Conservation (phyloP, 2,888 invertebrate genomes). For the Mantis religiosa region DNA sequence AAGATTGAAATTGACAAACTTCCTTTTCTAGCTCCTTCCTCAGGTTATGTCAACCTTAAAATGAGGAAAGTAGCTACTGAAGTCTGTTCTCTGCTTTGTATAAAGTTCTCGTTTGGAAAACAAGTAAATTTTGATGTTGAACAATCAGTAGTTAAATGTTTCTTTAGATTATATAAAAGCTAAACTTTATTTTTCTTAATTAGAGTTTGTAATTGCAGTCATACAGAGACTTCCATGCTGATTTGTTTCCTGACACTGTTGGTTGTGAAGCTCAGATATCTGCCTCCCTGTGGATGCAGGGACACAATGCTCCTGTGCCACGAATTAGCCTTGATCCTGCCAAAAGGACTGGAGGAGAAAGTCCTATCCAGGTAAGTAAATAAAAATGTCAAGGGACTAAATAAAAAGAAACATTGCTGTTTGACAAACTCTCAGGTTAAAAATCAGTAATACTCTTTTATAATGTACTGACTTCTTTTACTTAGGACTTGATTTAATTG, state of each 20-base stretch:
- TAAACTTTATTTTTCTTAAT: conserved; percentile 1
- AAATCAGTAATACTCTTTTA: too few species aligned
- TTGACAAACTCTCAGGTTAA: not conserved
- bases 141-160: too few species aligned
- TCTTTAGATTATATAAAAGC: too few species aligned
- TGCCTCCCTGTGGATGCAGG: conserved; percentile 77
- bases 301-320: conserved; percentile 68
- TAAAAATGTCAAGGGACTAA: not conserved
- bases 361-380: conserved; percentile 5
- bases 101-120: too few species aligned
- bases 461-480: too few species aligned
- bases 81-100: too few species aligned
- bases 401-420: not conserved
- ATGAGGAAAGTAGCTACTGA: too few species aligned
- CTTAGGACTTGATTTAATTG: too few species aligned
- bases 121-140: too few species aligned
- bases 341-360: conserved; percentile 42
- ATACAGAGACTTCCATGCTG: conserved; percentile 90
- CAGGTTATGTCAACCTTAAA: too few species aligned
- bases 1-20: too few species aligned
- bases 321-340: conserved; percentile 81
- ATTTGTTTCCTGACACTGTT: conserved; percentile 87
- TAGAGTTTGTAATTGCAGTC: conserved; percentile 53
- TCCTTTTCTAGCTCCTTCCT: too few species aligned
- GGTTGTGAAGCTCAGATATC: conserved; percentile 75